Conservation (phyloP, 2,888 invertebrate species). For the Sericinus montela region DNA sequence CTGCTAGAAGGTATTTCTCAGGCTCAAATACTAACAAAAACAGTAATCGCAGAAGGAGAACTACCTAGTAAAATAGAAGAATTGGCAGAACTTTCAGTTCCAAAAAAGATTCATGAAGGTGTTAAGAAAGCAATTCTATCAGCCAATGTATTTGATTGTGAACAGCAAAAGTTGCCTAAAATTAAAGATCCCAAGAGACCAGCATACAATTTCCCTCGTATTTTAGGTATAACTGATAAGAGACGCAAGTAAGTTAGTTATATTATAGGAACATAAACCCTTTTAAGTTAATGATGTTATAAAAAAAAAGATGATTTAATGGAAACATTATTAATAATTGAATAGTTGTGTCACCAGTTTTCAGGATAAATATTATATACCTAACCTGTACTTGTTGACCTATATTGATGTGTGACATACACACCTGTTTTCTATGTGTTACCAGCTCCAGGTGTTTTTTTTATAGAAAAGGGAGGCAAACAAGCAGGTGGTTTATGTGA, state of each 20-base stretch:
- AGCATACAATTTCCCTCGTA: slow-evolving; percentile 84
- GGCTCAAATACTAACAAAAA: slow-evolving; percentile 90
- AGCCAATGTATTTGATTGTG: slow-evolving; percentile 86
- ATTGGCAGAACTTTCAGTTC: slow-evolving; percentile 66
- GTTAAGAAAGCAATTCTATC: slow-evolving; percentile 82
- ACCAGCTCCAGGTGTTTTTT: too few species aligned
- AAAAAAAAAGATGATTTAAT: too few species aligned
- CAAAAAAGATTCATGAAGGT: slow-evolving; percentile 74
- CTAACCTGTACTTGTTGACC: too few species aligned
- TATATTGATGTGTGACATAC: too few species aligned
- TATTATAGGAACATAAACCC: not conserved
- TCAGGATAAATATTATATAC: too few species aligned
- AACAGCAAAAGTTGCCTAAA: slow-evolving; percentile 88
- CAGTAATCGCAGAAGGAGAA: slow-evolving; percentile 80
- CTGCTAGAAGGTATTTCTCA: slow-evolving; percentile 86
- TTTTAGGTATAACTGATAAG: slow-evolving; percentile 85
- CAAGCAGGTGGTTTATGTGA: too few species aligned
- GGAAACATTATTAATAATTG: too few species aligned
- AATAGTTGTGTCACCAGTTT: too few species aligned
- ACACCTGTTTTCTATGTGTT: too few species aligned
- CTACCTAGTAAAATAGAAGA: slow-evolving; percentile 81
- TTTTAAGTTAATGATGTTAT: too few species aligned
- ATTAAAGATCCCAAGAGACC: slow-evolving; percentile 84
- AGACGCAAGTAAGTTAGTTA: slow-evolving; percentile 81
- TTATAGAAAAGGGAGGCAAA: too few species aligned